Evolutionary conservation across 2,888 invertebrate species (phyloP), one percentile per base, ranked within the genome.

Genomic region (Stenchaetothrips biformis): DNA sequence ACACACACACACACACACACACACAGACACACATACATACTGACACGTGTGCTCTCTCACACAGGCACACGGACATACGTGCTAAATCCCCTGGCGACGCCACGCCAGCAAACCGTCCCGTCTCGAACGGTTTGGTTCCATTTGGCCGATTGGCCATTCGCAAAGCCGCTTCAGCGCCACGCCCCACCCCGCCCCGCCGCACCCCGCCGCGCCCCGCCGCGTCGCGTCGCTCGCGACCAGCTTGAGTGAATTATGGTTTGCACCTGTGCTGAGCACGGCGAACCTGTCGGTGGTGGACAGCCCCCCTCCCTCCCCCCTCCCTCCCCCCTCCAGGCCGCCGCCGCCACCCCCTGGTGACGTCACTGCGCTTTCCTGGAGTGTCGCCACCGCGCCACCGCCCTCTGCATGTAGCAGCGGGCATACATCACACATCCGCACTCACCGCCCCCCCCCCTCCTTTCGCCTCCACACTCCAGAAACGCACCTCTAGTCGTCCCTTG

Each of bases 61-160:
- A 18, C 53, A 13, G 53, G 18, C 53, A 37, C 37, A 4, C 37
- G 37, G 37, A 37, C 37, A 37, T 37, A 67, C n/a, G n/a, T 16
- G 47, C 47, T 77, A 49, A 49, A 27, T 53, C 48, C 81, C 77
- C 78, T 25, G 48, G 48, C 80, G 48, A 59, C 53, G 53, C 81
- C 79, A 53, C 78, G 79, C 21, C 53, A 47, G 59, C 48, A 79
- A 49, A 80, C 48, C 37, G 37, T 25, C 21, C 21, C 67, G 67
- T 74, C 67, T 21, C 67, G 25, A 25, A 74, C 67, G 67, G 67
- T 74, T 74, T 74, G 67, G 21, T 74, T 74, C 67, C 67, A 74
- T 74, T 74, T 74, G 67, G 67, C 25, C 67, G 25, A 74, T 74
- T 74, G 67, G 67, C 67, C 67, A 74, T 74, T 74, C 67, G 67